Evolutionary conservation across 2,888 invertebrate genomes (phyloP).

Genomic region (Limnephilus auricula): DNA sequence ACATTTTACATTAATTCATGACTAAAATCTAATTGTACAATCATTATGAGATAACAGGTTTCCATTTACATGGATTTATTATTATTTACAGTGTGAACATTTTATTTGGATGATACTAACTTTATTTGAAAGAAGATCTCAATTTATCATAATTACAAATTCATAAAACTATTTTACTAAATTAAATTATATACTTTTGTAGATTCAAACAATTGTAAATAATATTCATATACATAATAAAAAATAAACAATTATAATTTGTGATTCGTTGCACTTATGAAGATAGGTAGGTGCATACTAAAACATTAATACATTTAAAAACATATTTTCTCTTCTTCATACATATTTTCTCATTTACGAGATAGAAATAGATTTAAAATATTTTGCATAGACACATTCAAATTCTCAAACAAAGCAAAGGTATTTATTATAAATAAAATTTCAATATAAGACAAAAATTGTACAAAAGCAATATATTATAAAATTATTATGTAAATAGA

Average conservation of each 20-base stretch:
- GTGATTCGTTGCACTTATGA: background rate
- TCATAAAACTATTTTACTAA: background rate
- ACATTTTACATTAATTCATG: background rate
- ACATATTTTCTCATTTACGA: background rate
- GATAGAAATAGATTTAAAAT: background rate
- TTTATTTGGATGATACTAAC: background rate
- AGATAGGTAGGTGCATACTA: background rate
- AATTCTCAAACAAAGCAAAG: background rate
- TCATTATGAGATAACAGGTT: background rate
- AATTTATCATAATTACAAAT: background rate
- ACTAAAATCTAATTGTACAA: background rate
- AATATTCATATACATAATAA: background rate
- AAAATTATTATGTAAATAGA: background rate
- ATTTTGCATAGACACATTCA: background rate
- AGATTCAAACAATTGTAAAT: background rate
- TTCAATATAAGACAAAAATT: background rate
- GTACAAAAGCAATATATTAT: background rate
- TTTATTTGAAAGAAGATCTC: background rate
- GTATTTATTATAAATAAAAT: background rate
- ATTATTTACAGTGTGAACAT: background rate
- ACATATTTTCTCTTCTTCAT: background rate
- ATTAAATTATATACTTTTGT: background rate
- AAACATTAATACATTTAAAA: background rate
- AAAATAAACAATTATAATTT: background rate
- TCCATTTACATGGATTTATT: background rate